These are phyloP conservation scores for Bhutanitis thaidina DNA, from an alignment of 2,888 invertebrate genomes.

Conservation along the genomic window DNA sequence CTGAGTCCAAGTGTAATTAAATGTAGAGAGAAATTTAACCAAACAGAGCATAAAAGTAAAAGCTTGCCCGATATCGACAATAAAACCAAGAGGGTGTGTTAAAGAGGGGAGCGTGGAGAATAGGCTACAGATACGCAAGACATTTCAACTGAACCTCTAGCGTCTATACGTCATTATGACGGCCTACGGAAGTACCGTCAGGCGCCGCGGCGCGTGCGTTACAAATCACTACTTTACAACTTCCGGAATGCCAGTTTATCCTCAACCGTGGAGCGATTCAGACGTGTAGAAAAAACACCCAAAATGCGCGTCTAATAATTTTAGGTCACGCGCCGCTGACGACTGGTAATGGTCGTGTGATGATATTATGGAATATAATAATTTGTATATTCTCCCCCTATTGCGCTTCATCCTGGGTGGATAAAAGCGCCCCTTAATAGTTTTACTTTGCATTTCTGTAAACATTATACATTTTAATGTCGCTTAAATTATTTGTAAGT, in stretches of 20 bases:
- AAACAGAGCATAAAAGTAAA: conserved; percentile 73
- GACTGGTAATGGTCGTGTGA: conserved; percentile 68
- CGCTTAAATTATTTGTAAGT: neutral
- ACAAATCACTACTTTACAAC: conserved; percentile 81
- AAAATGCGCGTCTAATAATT: conserved; percentile 59
- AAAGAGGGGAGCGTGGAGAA: conserved; percentile 32
- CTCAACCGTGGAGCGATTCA: conserved; percentile 43
- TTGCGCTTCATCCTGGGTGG: conserved; percentile 28
- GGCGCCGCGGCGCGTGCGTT: conserved; percentile 78
- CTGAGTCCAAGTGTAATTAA: conserved; percentile 56
- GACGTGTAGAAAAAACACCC: conserved; percentile 51
- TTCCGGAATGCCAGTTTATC: conserved; percentile 65
- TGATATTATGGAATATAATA: conserved; percentile 75
- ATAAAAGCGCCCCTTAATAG: conserved; percentile 40
- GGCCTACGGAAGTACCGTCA: conserved; percentile 66
- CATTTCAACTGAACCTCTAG: conserved; percentile 32
- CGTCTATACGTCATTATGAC: conserved; percentile 66
- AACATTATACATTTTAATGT: conserved; percentile 26
- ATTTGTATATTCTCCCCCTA: conserved; percentile 67
- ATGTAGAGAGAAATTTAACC: conserved; percentile 66
- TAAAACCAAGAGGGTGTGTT: conserved; percentile 47
- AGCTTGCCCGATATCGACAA: conserved; percentile 43
- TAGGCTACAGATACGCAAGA: conserved; percentile 29
- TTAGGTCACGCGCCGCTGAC: conserved; percentile 62
- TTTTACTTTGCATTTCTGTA: conserved; percentile 41